Conservation (phyloP, 92 coral and sea anemone species). For the Epizoanthus illoricatus region DNA sequence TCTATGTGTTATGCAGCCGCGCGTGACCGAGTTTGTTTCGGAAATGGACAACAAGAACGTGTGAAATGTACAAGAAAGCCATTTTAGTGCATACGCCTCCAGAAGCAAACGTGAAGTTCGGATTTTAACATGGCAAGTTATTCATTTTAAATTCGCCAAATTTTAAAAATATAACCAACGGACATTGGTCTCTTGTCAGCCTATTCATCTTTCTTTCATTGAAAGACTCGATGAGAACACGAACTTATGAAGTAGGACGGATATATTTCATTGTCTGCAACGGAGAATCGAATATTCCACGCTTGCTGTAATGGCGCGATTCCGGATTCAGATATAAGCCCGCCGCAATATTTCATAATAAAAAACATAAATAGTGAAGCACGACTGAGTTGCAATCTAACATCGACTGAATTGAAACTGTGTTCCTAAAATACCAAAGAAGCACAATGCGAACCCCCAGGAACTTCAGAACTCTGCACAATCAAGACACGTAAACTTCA, state of each 20-base stretch:
- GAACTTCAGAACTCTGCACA: neutral
- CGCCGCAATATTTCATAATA: neutral
- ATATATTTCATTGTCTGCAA: neutral
- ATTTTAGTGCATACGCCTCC: constrained; percentile 24
- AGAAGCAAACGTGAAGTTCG: neutral
- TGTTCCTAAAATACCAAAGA: neutral
- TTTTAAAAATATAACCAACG: neutral
- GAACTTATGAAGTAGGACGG: neutral
- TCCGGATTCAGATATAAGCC: neutral
- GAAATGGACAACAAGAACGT: constrained; percentile 30
- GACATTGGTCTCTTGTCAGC: constrained; percentile 6
- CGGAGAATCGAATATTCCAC: constrained; percentile 11
- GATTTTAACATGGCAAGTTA: neutral
- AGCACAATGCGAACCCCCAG: neutral
- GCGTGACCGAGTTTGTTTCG: constrained; percentile 42
- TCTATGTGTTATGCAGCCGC: constrained; percentile 15
- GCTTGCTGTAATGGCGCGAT: neutral
- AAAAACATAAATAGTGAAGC: neutral
- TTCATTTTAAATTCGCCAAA: neutral
- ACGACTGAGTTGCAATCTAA: neutral
- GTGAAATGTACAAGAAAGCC: constrained; percentile 39
- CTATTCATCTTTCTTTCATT: neutral
- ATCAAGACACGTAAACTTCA: too few species aligned
- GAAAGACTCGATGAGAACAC: neutral
- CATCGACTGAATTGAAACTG: neutral